Evolutionary conservation across 2,113 vertebrate genomes (phyloP).

Genomic region (Phocoena sinus): DNA sequence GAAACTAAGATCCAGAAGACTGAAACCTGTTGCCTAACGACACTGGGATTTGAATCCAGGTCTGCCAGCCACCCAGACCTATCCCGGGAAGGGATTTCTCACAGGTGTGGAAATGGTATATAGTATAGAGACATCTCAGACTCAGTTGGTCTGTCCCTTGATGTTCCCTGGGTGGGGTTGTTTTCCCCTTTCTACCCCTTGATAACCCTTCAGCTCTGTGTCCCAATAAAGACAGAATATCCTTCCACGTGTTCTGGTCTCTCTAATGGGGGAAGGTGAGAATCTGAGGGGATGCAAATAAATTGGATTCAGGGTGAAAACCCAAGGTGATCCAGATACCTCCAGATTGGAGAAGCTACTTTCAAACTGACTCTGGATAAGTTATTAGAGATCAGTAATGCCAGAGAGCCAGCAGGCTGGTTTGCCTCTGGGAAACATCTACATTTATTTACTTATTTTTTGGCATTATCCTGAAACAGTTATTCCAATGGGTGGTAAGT

Average conservation of each 20-base stretch:
- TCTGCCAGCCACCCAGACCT: background rate
- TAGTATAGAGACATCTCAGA: background rate
- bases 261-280: background rate
- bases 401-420: background rate
- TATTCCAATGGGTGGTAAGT: background rate
- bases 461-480: background rate
- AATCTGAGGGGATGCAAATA: background rate
- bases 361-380: background rate
- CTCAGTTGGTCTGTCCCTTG: no score
- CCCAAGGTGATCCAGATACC: background rate
- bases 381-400: background rate
- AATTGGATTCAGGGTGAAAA: background rate
- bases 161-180: background rate
- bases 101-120: background rate
- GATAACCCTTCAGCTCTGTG: background rate
- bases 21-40: background rate
- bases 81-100: background rate
- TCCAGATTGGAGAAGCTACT: background rate
- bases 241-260: background rate
- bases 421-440: background rate
- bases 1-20: background rate
- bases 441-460: background rate
- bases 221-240: background rate
- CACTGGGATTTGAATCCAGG: background rate
- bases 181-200: background rate